Base-by-base conservation (phyloP, 2,797 vertebrate species). In the Ispidina picta region DNA sequence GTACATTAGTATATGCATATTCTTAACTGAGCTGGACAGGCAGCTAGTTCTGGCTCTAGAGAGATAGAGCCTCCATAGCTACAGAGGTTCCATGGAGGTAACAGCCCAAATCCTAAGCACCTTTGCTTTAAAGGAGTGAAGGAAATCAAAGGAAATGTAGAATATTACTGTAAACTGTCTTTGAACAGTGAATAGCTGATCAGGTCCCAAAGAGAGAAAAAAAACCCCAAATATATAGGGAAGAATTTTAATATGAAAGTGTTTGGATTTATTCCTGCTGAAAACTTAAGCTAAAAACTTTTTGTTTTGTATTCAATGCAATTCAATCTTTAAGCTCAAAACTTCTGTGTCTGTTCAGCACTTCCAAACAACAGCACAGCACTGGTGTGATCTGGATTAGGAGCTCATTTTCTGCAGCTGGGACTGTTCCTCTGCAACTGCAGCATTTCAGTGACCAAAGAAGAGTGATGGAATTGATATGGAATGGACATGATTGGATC, bases 121-220 rank as follows among this genome's bases (percentile, higher is more conserved):
- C 48, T 87, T 77, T 29, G 11, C 81, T 91, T 72, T 65, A 76
- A 80, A 71, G 31, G 72, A 94, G 41, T 19, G 60, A 84, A 91
- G 71, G 39, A 56, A 73, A 95, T 48, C 49, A 93, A 93, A 89
- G 41, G 60, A 95, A 90, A 85, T 29, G 49, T 33, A 56, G 6
- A 56, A 73, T 66, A 69, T 71, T 41, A 75, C 58, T 90, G 51
- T 51, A 93, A 66, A 58, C 31, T 44, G 44, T 58, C 78, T 77
- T 29, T 75, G 71, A 85, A 84, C 63, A 82, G 39, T 48, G 59
- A 83, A 83, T 6, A 59, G 43, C 68, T 65, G 41, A 74, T 49
- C 16, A 35, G 33, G 44, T 56, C 52, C 68, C 49, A 73, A 55
- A 73, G 39, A 70, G 55, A 23, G n/a, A 44, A 44, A 78, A 44